A percentile compares a stretch with the other conserved stretches of the same genome.
These are phyloP conservation scores for Lasioglossum zephyrum DNA, from an alignment of 2,888 invertebrate species.

Conservation along the genomic window DNA sequence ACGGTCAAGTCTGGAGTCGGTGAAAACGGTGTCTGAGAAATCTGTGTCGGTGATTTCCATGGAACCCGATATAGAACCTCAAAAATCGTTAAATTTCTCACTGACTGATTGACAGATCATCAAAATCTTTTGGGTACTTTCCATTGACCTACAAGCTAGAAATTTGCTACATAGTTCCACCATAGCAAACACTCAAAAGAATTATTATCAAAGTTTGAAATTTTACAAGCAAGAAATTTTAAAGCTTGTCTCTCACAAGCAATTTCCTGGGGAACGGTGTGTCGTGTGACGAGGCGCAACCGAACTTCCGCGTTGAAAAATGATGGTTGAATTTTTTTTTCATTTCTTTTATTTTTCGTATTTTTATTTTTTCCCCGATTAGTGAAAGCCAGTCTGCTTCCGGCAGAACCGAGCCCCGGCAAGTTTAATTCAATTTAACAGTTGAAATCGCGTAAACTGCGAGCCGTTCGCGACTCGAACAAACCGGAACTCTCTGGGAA, in stretches of 20 bases:
- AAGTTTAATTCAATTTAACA: constrained; percentile 24
- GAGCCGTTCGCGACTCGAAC: not conserved
- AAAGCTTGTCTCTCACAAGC: not conserved
- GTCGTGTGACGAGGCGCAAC: not conserved
- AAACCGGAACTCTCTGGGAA: constrained; percentile 3
- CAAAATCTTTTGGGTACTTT: too few species aligned
- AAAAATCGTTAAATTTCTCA: too few species aligned
- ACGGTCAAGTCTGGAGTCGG: too few species aligned
- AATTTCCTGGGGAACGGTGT: not conserved
- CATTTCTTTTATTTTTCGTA: not conserved
- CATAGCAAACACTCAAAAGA: too few species aligned
- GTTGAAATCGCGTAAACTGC: constrained; percentile 16
- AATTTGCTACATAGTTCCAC: too few species aligned
- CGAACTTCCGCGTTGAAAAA: not conserved
- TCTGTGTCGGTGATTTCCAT: too few species aligned
- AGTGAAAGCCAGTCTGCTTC: not conserved
- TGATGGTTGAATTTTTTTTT: not conserved
- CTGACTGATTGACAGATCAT: too few species aligned
- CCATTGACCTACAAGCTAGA: too few species aligned
- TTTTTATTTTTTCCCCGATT: not conserved
- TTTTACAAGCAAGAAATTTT: too few species aligned
- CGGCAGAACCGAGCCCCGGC: not conserved
- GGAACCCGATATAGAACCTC: too few species aligned
- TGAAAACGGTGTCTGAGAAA: too few species aligned
- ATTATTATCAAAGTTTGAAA: too few species aligned